Evolutionary conservation across 1,140 invertebrate species (phyloP).

Genomic region (Andricus grossulariae): DNA sequence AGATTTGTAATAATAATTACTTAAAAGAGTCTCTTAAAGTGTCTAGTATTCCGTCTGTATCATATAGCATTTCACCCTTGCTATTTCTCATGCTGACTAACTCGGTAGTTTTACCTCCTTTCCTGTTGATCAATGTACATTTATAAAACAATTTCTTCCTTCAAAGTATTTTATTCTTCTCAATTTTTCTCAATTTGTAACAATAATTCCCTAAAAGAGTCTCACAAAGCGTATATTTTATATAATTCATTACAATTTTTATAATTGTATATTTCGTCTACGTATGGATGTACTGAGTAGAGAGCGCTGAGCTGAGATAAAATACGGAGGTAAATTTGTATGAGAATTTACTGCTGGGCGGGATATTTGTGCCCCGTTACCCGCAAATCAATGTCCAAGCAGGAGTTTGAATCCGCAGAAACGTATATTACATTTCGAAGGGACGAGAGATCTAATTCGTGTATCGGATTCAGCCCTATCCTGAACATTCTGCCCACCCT

Average conservation of each 20-base stretch:
- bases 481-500: slow-evolving; percentile 7
- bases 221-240: too few relatives aligned
- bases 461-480: slow-evolving; percentile 38
- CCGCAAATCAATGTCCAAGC: slow-evolving; percentile 47
- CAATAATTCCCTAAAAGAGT: too few relatives aligned
- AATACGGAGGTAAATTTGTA: background rate
- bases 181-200: too few relatives aligned
- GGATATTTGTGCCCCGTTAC: slow-evolving; percentile 31
- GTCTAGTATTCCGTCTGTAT: too few relatives aligned
- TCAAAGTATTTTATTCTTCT: too few relatives aligned
- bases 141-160: too few relatives aligned
- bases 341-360: slow-evolving; percentile 14
- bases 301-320: background rate
- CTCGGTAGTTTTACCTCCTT: too few relatives aligned
- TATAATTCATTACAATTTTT: slow-evolving; percentile 52
- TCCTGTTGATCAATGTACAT: too few relatives aligned
- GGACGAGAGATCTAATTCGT: slow-evolving; percentile 59
- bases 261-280: slow-evolving; percentile 54
- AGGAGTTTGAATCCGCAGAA: slow-evolving; percentile 32
- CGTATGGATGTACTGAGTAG: slow-evolving; percentile 39
- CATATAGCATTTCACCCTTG: too few relatives aligned
- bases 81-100: too few relatives aligned
- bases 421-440: slow-evolving; percentile 58
- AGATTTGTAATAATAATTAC: too few relatives aligned
- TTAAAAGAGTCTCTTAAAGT: too few relatives aligned